Evolutionary conservation across 1,140 invertebrate species (phyloP), one percentile per base, ranked within the genome.

Genomic region (Drosophila tsacasi): DNA sequence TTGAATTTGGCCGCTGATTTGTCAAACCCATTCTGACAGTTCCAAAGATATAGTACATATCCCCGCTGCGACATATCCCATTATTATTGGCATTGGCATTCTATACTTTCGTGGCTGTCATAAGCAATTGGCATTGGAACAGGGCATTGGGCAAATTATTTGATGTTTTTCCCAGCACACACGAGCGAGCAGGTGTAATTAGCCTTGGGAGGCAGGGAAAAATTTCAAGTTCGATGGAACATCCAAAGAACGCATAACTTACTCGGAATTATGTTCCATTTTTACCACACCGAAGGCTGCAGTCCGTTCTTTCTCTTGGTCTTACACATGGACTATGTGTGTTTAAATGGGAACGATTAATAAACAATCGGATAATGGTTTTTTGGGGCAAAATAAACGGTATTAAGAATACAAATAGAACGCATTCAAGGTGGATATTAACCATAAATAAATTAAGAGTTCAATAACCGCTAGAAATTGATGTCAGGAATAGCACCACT

Each of bases 101-200:
- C 44, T 66, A 13, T 46, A 17, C 23, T 66, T 54, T 64, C 35
- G 52, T 42, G 72, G 68, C 67, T 83, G 81, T 84, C 77, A 80
- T 54, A 72, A 58, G 58, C 62, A 78, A 89, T 84, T 84, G 84
- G 42, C 85, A 81, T 71, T 83, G 84, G 62, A 72, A 46, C 68
- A 60, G 52, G 64, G 44, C 54, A 61, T 59, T 61, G 49, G 55
- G 62, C 69, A 76, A 30, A 75, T 42, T 49, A 60, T 78, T 78
- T 77, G 63, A 78, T 63, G 64, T 63, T 40, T 59, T 30, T 25
- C 13, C 12, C 25, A 21, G 39, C 23, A 27, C 30, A 42, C 23
- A 58, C 68, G 59, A 67, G 75, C 68, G 59, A 67, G 75, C 81
- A 89, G 85, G 78, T 89, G 75, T 90, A 84, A 90, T 84, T 84